Base-by-base conservation (phyloP, 2,113 vertebrate genomes). In the Cyprinodon tularosa region DNA sequence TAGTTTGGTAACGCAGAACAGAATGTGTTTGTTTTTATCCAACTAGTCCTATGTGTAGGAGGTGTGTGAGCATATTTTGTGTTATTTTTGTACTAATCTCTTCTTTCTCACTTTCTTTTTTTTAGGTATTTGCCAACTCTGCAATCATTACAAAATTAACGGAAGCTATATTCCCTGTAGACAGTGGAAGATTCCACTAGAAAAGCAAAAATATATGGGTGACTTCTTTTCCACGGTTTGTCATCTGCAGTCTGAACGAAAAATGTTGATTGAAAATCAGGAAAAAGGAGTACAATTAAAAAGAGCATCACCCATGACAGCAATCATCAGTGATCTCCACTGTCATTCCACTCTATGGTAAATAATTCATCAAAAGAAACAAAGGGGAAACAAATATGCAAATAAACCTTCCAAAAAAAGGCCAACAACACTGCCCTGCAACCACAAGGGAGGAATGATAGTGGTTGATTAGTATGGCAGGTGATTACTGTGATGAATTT, bases 281-380 rank as follows among this genome's bases (percentile, higher is more conserved):
- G 71, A 74, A 87, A 88, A 88, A 85, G 76, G 74, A 71, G 81
- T 90, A 90, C 85, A 92, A 90, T 91, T 90, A 88, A 79, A 86
- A 88, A 90, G 80, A 86, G 62, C 77, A 81, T 76, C 73, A 79
- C 82, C 86, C 60, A 64, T 74, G n/a, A 88, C 88, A 87, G 83
- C 89, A 90, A 86, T 89, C 90, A 88, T 84, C 76, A 76, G 64
- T 90, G 89, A 90, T 88, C 90, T 91, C 80, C 62, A 76, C 90
- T 88, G 92, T 90, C 89, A 87, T 86, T 86, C 84, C 74, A 66
- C 68, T 86, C 74, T 3, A 39, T 74, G 38, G 89, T 92, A 91
- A 93, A 93, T 93, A 91, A 92, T 91, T 92, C 85, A 93, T 93
- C 91, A 92, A 92, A 90, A 89, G 88, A 90, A 92, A 90, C 85